Conservation (phyloP, 2,113 vertebrate species). For the Catharus fuscescens region DNA sequence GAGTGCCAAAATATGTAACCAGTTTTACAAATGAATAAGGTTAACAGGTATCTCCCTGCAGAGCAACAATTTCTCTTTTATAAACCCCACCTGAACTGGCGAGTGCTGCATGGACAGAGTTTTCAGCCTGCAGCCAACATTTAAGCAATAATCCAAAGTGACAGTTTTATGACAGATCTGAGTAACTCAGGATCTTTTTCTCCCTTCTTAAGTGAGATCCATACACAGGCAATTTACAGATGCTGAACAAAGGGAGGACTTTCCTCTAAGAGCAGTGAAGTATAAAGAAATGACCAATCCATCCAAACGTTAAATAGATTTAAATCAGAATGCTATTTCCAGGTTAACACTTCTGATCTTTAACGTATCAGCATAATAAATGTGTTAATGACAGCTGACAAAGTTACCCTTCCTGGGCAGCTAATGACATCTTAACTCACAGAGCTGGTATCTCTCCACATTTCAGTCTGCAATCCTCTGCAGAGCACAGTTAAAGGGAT, state of each 20-base stretch:
- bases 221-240: not conserved
- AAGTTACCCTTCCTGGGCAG: not conserved
- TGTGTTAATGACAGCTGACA: not conserved
- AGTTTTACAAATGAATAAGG: constrained; percentile 36
- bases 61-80: constrained; percentile 62
- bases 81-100: constrained; percentile 1
- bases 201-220: not conserved
- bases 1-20: constrained; percentile 19
- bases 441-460: not conserved
- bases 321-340: constrained; percentile 17
- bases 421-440: constrained; percentile 9
- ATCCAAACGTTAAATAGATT: not conserved
- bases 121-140: constrained; percentile 40
- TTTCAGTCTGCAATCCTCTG: not conserved
- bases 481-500: not conserved
- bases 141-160: constrained; percentile 40
- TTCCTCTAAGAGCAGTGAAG: not conserved
- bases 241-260: not conserved
- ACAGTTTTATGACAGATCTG: constrained; percentile 54
- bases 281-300: not conserved
- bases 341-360: not conserved
- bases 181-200: not conserved
- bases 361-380: constrained; percentile 16
- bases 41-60: constrained; percentile 46
- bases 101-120: not conserved